Percentiles rank a stretch among this genome's conserved stretches.
Evolutionary conservation across 37 sponge, comb jelly and placozoan genomes (phyloP).

Genomic region (Haliclona indistincta): DNA sequence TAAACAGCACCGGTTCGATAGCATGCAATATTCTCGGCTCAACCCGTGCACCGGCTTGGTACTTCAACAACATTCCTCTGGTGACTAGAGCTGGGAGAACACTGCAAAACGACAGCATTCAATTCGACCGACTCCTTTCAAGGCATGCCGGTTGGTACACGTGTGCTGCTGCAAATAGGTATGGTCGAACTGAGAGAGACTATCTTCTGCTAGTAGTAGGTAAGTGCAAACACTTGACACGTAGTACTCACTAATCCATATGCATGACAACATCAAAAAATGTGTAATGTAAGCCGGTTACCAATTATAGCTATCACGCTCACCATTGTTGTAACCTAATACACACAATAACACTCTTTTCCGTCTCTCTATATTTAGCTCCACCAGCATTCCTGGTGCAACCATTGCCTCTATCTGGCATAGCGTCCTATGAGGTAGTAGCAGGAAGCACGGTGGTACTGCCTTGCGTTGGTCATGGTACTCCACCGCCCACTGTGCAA

Average conservation of each 20-base stretch:
- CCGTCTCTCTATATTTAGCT: too few species aligned
- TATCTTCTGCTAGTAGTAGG: background rate
- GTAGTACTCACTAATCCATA: too few species aligned
- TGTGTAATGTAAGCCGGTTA: too few species aligned
- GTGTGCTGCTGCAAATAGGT: background rate
- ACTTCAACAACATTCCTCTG: conserved; percentile 3
- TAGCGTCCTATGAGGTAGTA: background rate
- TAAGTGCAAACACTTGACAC: too few species aligned
- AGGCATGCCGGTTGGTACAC: conserved; percentile 8
- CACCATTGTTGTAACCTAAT: too few species aligned
- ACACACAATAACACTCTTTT: too few species aligned
- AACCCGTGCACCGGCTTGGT: background rate
- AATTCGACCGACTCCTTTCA: too few species aligned
- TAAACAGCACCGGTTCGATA: background rate
- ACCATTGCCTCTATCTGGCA: too few species aligned
- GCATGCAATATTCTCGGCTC: background rate
- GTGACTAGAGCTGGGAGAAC: background rate
- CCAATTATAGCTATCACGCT: too few species aligned
- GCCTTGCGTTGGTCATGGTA: background rate
- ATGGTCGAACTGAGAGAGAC: background rate
- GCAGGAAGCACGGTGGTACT: background rate
- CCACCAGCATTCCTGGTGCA: too few species aligned
- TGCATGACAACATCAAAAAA: too few species aligned
- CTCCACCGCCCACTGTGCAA: background rate
- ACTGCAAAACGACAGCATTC: background rate